These are phyloP conservation scores for Drosophila fuyamai DNA, from an alignment of 1,140 invertebrate species.

Conservation along the genomic window DNA sequence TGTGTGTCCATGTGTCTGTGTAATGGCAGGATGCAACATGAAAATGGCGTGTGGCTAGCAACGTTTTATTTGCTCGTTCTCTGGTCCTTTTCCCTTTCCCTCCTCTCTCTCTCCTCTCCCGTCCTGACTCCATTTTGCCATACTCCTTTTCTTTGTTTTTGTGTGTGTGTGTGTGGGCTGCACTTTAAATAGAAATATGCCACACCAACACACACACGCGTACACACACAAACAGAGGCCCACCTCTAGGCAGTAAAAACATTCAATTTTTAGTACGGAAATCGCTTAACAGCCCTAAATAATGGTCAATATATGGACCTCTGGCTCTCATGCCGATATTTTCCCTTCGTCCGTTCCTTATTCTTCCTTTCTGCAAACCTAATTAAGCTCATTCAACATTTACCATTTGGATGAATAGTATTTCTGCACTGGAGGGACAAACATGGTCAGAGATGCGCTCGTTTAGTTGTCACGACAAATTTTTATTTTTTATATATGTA, in stretches of 20 bases:
- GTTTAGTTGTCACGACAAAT: too few species aligned
- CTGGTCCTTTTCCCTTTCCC: conserved; percentile 19
- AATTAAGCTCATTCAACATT: conserved; percentile 8
- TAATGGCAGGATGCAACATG: conserved; percentile 81
- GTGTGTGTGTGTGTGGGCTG: conserved; percentile 16
- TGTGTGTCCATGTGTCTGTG: conserved; percentile 33
- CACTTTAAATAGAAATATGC: conserved; percentile 56
- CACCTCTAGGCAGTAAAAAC: conserved; percentile 38
- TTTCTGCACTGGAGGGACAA: neutral
- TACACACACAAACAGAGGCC: conserved; percentile 30
- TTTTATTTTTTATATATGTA: too few species aligned
- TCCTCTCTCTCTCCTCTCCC: conserved; percentile 2
- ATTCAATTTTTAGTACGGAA: conserved; percentile 70
- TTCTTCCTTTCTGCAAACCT: conserved; percentile 4
- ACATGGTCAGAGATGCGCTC: neutral
- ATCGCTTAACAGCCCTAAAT: conserved; percentile 72
- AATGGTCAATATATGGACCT: conserved; percentile 42
- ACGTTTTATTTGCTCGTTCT: conserved; percentile 73
- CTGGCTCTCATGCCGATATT: neutral
- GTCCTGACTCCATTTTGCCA: conserved; percentile 7
- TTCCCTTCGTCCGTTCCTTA: neutral
- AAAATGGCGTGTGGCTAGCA: conserved; percentile 79
- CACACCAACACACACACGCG: conserved; percentile 18
- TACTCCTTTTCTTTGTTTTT: conserved; percentile 1
- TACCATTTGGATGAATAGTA: neutral